A percentile compares a stretch with the other conserved stretches of the same genome.
Evolutionary conservation across 2,797 vertebrate species (phyloP).

Genomic region (Phalloptychus januarius): DNA sequence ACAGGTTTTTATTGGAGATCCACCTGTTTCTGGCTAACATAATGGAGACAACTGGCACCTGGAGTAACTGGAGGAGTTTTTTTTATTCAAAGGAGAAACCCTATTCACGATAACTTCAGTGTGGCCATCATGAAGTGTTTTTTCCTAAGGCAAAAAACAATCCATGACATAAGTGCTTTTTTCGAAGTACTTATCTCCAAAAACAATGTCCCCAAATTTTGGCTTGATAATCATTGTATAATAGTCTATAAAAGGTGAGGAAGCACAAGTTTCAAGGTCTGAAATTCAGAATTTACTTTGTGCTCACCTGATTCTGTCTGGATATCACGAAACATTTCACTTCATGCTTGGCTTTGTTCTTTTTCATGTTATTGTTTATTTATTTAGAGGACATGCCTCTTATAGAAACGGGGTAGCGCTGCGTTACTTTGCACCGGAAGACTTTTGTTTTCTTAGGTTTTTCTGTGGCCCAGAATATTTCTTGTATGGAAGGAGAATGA

Average conservation of each 20-base stretch:
- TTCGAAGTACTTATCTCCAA: neutral
- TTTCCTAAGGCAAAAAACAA: neutral
- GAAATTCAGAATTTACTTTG: neutral
- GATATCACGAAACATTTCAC: neutral
- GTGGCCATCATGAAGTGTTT: neutral
- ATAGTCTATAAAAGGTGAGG: neutral
- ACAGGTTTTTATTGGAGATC: neutral
- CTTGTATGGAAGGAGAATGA: neutral
- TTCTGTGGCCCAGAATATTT: neutral
- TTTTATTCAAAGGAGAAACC: neutral
- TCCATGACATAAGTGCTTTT: neutral
- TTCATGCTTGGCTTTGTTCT: neutral
- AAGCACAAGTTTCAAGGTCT: neutral
- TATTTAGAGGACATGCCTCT: neutral
- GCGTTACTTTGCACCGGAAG: neutral
- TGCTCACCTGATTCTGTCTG: neutral
- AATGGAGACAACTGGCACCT: neutral
- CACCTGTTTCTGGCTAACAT: neutral
- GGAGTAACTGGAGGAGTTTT: neutral
- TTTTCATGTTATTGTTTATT: neutral
- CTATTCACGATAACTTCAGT: neutral
- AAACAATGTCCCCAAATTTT: neutral
- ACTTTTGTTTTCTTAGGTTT: neutral
- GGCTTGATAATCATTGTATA: neutral
- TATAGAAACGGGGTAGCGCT: neutral